Evolutionary conservation across 2,113 vertebrate species (phyloP), one percentile per base, ranked within the genome.

Genomic region (Urocolius indicus): DNA sequence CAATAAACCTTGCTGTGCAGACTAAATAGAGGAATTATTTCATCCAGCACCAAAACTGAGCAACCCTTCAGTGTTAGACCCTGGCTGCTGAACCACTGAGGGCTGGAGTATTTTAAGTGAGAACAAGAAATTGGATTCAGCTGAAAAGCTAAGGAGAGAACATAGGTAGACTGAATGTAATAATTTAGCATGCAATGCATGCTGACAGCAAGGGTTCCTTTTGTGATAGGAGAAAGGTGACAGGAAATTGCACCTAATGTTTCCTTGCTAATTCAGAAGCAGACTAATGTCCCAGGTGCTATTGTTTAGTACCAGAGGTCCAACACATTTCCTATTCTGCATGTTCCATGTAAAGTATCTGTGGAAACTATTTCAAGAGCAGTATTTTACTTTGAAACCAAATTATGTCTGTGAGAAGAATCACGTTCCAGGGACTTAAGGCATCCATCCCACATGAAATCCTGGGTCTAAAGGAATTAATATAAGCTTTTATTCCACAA

Each of bases 1-100:
- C 65, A 30, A 74, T 84, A 96, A 93, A 92, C 1, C 8, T 84
- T 93, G 66, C 57, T 52, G n/a, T 18, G 68, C 88, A 96, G 93
- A 95, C 93, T 93, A 93, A 96, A 93, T 93, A 96, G 54, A 89
- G 58, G 93, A 86, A 95, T 93, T 92, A 92, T 84, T 95, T 95
- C 72, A 88, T 41, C 72, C 68, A 67, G 87, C 82, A 93, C 63
- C 87, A 85, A 74, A 94, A 86, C 11, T 19, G 71, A 83, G 82
- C 36, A 67, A 92, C 52, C 41, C 43, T 83, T 84, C 23, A 6
- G 45, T 21, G 72, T 34, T 26, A 5, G 59, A 69, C 38, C 19
- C 65, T 34, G 65, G 81, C 81, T 94, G 67, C 49, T 85, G 78
- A 94, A 78, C 29, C 68, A 55, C 65, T 86, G 75, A 8, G 30